phyloP scores from a whole-genome alignment of 2,888 invertebrate species.

The Urechis unicinctus region DNA sequence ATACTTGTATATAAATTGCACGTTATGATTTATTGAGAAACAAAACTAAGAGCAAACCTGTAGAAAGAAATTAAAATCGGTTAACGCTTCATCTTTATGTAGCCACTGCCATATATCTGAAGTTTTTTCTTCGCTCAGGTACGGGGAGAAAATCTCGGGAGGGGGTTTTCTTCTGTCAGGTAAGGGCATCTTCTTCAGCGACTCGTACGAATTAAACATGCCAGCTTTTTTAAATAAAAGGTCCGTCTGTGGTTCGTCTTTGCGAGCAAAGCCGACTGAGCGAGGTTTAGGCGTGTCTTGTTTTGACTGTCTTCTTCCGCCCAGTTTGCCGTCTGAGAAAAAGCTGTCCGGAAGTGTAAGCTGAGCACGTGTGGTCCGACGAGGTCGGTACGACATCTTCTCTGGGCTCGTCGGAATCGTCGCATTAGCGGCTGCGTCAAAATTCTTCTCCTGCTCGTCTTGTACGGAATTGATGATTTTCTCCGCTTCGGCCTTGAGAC shows the following conservation, averaged over 20 bases:
- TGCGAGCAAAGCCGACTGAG: neutral
- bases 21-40: too few species aligned
- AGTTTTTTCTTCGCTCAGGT: neutral
- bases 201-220: neutral
- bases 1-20: too few species aligned
- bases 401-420: neutral
- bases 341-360: too few species aligned
- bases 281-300: too few species aligned
- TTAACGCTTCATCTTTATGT: neutral
- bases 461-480: neutral
- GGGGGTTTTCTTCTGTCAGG: neutral
- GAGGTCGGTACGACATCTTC: neutral
- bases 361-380: neutral
- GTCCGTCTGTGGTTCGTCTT: neutral
- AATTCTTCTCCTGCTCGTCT: neutral
- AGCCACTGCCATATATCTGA: neutral
- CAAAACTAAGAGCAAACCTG: neutral
- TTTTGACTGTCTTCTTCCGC: too few species aligned
- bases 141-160: neutral
- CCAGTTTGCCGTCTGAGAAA: too few species aligned
- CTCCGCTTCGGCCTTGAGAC: neutral
- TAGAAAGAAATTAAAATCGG: neutral
- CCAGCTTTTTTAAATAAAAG: neutral
- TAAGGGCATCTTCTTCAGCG: neutral
- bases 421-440: too few species aligned